phyloP scores from a whole-genome alignment of 2,113 vertebrate genomes.

The Pomatostomus ruficeps region DNA sequence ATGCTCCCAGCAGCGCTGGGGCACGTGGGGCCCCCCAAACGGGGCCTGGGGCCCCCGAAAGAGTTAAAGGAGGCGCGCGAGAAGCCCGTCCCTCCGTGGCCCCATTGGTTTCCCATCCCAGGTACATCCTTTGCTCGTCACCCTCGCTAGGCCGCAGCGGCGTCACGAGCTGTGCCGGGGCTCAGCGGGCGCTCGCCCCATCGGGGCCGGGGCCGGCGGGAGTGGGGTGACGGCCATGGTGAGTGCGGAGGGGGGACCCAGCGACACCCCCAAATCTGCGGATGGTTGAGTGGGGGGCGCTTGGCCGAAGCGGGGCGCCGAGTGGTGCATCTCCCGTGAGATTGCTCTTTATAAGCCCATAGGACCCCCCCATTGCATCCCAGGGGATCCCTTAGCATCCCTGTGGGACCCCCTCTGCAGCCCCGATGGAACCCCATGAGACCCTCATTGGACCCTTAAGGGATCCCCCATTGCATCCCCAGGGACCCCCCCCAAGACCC shows the following conservation, averaged over 20 bases:
- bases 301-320: neutral
- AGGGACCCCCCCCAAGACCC: neutral
- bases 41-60: neutral
- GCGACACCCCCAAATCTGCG: neutral
- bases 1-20: neutral
- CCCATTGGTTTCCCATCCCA: slow-evolving; percentile 20
- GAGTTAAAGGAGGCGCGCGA: slow-evolving; percentile 7
- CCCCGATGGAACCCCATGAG: neutral
- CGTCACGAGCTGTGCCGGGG: neutral
- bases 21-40: neutral
- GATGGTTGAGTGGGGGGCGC: neutral
- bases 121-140: neutral
- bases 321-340: neutral
- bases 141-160: neutral
- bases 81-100: slow-evolving; percentile 19
- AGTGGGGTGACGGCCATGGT: neutral
- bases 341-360: neutral
- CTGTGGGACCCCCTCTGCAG: neutral
- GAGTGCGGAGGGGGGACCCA: neutral
- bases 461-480: neutral
- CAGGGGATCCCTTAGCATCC: neutral
- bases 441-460: neutral
- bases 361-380: neutral
- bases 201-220: neutral
- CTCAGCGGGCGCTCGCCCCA: neutral